A percentile compares a stretch with the other conserved stretches of the same genome.
Evolutionary conservation across 2,797 vertebrate genomes (phyloP).

Genomic region (Apodemus agrarius): DNA sequence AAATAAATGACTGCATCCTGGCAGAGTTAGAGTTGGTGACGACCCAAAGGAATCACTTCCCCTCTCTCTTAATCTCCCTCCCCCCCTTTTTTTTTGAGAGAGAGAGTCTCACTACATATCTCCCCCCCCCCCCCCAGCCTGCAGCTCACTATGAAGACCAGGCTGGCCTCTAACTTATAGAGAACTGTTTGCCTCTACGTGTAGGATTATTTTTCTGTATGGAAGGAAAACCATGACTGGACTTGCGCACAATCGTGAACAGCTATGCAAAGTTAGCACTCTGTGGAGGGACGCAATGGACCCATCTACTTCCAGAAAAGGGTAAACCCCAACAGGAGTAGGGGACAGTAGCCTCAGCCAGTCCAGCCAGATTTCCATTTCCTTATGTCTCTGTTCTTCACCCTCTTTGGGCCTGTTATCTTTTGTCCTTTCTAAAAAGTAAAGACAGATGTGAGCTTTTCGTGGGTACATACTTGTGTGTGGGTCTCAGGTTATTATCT

Average conservation of each 20-base stretch:
- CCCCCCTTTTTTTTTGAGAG: background rate
- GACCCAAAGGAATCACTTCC: background rate
- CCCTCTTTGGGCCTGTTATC: background rate
- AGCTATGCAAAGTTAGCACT: background rate
- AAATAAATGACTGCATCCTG: no score
- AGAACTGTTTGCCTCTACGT: background rate
- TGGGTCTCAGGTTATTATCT: background rate
- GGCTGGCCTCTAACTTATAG: background rate
- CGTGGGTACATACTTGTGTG: background rate
- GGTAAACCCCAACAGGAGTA: background rate
- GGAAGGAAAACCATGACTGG: background rate
- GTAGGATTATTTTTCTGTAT: background rate
- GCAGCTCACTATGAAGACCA: background rate
- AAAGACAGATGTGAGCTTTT: background rate
- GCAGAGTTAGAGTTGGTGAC: background rate
- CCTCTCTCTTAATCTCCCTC: background rate
- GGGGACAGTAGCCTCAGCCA: no score
- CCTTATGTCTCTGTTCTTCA: background rate
- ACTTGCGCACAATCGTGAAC: background rate
- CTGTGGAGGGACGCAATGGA: fast-evolving
- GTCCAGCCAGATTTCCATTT: background rate
- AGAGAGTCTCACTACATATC: background rate
- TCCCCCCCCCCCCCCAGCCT: fast-evolving
- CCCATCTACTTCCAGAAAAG: background rate
- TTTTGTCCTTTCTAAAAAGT: background rate